phyloP scores from a whole-genome alignment of 2,113 vertebrate species.

The Callorhinus ursinus region DNA sequence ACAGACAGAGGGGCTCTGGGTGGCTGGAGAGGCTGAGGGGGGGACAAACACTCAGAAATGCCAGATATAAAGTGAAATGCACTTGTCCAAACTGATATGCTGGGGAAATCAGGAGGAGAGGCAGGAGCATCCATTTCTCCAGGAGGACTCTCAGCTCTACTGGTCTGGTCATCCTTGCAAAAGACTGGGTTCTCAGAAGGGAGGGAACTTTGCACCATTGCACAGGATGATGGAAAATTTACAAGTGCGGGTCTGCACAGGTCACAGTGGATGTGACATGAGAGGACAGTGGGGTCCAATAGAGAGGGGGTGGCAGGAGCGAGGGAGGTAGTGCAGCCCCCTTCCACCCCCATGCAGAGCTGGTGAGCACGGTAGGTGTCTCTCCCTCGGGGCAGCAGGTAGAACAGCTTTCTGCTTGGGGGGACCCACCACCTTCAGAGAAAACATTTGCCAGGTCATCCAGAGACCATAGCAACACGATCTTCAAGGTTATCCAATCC shows the following conservation, averaged over 20 bases:
- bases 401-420: no score
- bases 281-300: accelerated
- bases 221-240: background rate
- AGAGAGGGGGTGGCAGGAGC: background rate
- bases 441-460: accelerated
- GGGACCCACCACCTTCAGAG: background rate
- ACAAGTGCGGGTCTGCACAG: background rate
- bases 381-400: no score
- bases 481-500: background rate
- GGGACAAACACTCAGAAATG: background rate
- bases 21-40: background rate
- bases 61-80: background rate
- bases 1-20: conserved; percentile 53
- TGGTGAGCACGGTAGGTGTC: accelerated
- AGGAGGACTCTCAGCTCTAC: background rate
- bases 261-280: accelerated
- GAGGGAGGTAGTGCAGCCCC: accelerated
- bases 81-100: conserved; percentile 23
- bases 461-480: accelerated
- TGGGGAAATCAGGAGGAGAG: background rate
- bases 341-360: background rate
- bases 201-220: background rate
- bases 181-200: background rate
- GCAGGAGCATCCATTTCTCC: background rate
- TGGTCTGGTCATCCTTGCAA: background rate